phyloP scores from a whole-genome alignment of 2,113 vertebrate species.

The Corythoichthys intestinalis region DNA sequence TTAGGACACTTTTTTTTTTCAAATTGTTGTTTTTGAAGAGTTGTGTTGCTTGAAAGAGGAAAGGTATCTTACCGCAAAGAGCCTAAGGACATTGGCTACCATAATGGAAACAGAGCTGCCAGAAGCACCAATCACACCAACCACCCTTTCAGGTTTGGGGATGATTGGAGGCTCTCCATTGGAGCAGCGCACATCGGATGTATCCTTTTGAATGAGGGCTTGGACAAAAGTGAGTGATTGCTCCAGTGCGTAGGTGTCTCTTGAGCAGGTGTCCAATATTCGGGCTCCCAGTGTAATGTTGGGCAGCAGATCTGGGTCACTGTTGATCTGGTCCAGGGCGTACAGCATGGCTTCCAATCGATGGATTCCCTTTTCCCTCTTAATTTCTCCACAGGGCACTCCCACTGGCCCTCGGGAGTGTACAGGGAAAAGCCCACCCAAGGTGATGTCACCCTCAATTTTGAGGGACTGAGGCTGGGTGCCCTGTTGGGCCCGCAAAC shows the following conservation, averaged over 20 bases:
- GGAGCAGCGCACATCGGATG: constrained; percentile 77
- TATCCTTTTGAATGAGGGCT: constrained; percentile 81
- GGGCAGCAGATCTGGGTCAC: constrained; percentile 81
- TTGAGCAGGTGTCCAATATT: constrained; percentile 86
- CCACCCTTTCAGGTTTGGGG: constrained; percentile 79
- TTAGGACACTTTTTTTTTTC: neutral
- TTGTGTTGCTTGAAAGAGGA: too few relatives aligned
- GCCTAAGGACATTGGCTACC: constrained; percentile 87
- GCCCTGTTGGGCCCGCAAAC: constrained; percentile 50
- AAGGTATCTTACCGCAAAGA: constrained; percentile 78
- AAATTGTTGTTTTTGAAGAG: neutral
- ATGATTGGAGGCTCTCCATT: constrained; percentile 80
- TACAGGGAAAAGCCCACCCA: constrained; percentile 86
- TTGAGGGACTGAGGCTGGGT: constrained; percentile 80
- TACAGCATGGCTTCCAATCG: constrained; percentile 91
- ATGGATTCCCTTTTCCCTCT: constrained; percentile 88
- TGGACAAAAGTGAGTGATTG: constrained; percentile 90
- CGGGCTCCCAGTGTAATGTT: constrained; percentile 85
- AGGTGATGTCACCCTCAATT: constrained; percentile 82
- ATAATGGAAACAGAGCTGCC: constrained; percentile 87
- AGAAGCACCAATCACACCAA: constrained; percentile 85
- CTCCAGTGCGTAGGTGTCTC: constrained; percentile 89
- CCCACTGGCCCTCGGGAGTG: constrained; percentile 82
- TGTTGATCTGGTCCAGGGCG: constrained; percentile 86
- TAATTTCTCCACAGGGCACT: constrained; percentile 79